Percentiles rank a stretch among this genome's conserved stretches.
Conservation (phyloP, 2,888 invertebrate genomes). For the Mythimna ferrago region DNA sequence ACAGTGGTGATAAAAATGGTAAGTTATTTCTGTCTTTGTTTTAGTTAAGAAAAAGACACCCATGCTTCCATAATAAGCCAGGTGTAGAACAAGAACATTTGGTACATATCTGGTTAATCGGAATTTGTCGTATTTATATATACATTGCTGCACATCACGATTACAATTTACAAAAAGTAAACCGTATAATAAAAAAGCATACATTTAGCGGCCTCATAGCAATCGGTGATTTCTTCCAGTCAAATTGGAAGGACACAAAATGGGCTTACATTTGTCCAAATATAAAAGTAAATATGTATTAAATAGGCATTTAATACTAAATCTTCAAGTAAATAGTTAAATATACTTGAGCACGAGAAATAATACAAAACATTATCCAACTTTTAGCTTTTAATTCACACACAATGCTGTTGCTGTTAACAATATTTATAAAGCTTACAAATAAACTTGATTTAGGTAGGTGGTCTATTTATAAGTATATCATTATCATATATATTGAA, state of each 20-base stretch:
- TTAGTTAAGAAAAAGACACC: not conserved
- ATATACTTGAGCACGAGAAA: not conserved
- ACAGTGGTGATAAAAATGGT: constrained; percentile 10
- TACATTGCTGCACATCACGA: too few relatives aligned
- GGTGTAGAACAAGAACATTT: not conserved
- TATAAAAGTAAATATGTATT: too few relatives aligned
- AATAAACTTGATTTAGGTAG: not conserved
- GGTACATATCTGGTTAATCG: not conserved
- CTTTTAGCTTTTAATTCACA: constrained; percentile 8
- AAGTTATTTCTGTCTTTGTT: constrained; percentile 6
- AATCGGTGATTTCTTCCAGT: too few relatives aligned
- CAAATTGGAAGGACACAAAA: too few relatives aligned
- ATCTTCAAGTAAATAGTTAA: not conserved
- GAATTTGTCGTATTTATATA: not conserved
- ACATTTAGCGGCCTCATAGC: too few relatives aligned
- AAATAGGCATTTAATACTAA: too few relatives aligned
- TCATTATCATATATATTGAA: too few relatives aligned
- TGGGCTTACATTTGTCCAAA: too few relatives aligned
- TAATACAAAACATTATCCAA: constrained; percentile 1
- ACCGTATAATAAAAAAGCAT: too few relatives aligned
- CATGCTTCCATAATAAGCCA: not conserved
- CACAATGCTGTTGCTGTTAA: not conserved
- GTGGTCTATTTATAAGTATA: too few relatives aligned
- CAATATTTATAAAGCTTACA: not conserved
- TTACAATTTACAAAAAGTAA: too few relatives aligned